Evolutionary conservation across 2,888 invertebrate species (phyloP), one percentile per base, ranked within the genome.

Genomic region (Ptilodon capucinus): DNA sequence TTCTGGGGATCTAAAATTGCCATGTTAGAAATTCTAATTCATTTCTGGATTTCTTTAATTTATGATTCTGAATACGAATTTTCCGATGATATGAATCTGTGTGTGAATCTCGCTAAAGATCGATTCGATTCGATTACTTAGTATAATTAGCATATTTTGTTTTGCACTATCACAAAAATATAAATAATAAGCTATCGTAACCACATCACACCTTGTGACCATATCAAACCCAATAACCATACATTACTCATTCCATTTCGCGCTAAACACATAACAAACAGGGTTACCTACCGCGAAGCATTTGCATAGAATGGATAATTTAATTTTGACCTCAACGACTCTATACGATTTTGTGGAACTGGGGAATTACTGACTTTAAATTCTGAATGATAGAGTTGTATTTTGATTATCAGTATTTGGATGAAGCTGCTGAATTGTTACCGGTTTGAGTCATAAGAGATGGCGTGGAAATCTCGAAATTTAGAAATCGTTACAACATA

Each of bases 231-330:
- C 35, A 47, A 42, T 42, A 19, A 52, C 30, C 42, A 19, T 46
- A 50, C 44, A 48, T 54, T 61, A 53, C 39, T 62, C 50, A 57
- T 47, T 41, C 44, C 42, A 57, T 57, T 67, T 60, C 53, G 32
- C 44, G 40, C 46, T 58, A 58, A 67, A 45, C 40, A 51, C 45
- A 48, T 44, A 42, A 40, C 41, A 42, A 51, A 46, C 44, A 54
- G 46, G 42, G 35, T 52, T 45, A 51, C 47, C 51, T 64, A 66
- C 61, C 57, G 51, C 53, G 60, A 71, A 70, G 52, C 46, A 79
- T 83, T 84, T 75, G 79, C 82, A 82, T 83, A 81, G 68, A 83
- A 83, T 83, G 74, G 74, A 46, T 64, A 62, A 68, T 58, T 67
- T 49, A 65, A 69, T 57, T 44, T 40, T 61, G 53, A 60, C 53